Evolutionary conservation across 2,888 invertebrate genomes (phyloP), one percentile per base, ranked within the genome.

Genomic region (Agonum fuliginosum): DNA sequence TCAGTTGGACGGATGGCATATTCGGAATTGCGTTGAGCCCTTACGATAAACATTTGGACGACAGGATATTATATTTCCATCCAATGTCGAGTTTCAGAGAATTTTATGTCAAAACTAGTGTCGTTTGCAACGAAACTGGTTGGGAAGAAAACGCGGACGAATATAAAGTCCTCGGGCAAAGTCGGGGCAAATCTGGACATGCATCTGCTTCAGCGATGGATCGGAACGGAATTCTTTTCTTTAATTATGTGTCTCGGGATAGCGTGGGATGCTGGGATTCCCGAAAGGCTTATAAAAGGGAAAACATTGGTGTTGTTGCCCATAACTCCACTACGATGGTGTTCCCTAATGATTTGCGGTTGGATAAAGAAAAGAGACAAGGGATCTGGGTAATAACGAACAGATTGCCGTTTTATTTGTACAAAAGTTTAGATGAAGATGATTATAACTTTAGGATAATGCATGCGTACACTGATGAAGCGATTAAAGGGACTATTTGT

Each of bases 201-300:
- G 90, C 93, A 0, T 93, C 95, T 0, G 93, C 93, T 0, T 92
- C 93, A 0, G 93, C 91, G 1, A 91, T 95, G 81, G 93, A 93
- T 79, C 87, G 89, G 41, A 89, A 90, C 79, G 93, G 93, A 0
- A 89, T 95, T 0, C 91, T 95, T 91, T 95, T 92, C 85, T 95
- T 90, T 83, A 95, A 95, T 84, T 89, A 94, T 84, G 93, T 95
- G 0, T 92, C 93, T 69, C 89, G 91, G 75, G 94, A 95, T 83
- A 91, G 92, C 12, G 87, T 96, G 0, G 94, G 93, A 48, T 95
- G 95, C 83, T 95, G 95, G 95, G 92, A 95, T 82, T 92, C 91
- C 0, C 88, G 88, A 0, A 94, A 93, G 81, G 90, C 92, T 0
- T 94, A 94, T 83, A 88, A 87, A 43, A 89, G 90, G 27, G 87